Evolutionary conservation across 1,140 invertebrate species (phyloP).

Genomic region (Drosophila pandora): DNA sequence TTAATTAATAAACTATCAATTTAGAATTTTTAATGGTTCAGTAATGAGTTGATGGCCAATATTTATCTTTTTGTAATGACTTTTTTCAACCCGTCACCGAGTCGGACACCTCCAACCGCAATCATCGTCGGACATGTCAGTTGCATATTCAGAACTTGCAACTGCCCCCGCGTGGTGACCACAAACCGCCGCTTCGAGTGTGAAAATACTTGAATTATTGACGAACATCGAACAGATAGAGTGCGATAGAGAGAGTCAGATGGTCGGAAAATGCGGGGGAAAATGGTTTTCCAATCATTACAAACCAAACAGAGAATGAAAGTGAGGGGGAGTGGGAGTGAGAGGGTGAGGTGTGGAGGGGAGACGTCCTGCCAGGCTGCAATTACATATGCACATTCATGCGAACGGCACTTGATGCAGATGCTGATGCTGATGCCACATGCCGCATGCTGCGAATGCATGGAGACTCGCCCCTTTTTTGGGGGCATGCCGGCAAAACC

Average conservation of each 20-base stretch:
- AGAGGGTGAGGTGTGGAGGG: not conserved
- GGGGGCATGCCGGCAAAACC: slow-evolving; percentile 22
- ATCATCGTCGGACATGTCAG: slow-evolving; percentile 41
- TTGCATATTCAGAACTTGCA: slow-evolving; percentile 5
- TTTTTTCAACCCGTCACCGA: slow-evolving; percentile 15
- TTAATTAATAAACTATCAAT: slow-evolving; percentile 30
- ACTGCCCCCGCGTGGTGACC: slow-evolving; percentile 30
- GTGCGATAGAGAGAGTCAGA: not conserved
- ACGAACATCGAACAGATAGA: slow-evolving; percentile 50
- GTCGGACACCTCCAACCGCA: slow-evolving; percentile 38
- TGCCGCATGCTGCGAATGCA: slow-evolving; percentile 11
- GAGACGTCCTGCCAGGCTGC: slow-evolving; percentile 49
- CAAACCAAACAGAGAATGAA: not conserved
- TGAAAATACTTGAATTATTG: slow-evolving; percentile 80
- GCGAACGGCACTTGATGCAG: slow-evolving; percentile 69
- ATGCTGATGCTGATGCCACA: slow-evolving; percentile 5
- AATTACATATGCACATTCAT: slow-evolving; percentile 80
- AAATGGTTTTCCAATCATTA: slow-evolving; percentile 10
- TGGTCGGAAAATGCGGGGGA: slow-evolving; percentile 1
- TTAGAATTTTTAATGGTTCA: slow-evolving; percentile 16
- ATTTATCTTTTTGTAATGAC: slow-evolving; percentile 43
- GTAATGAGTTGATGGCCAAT: slow-evolving; percentile 29
- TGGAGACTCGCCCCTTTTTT: slow-evolving; percentile 34
- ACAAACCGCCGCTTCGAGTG: slow-evolving; percentile 69
- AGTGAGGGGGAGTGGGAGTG: too few relatives aligned